Percentiles rank a stretch among this genome's conserved stretches.
Conservation (phyloP, 1,140 invertebrate species). For the Drosophila santomea region DNA sequence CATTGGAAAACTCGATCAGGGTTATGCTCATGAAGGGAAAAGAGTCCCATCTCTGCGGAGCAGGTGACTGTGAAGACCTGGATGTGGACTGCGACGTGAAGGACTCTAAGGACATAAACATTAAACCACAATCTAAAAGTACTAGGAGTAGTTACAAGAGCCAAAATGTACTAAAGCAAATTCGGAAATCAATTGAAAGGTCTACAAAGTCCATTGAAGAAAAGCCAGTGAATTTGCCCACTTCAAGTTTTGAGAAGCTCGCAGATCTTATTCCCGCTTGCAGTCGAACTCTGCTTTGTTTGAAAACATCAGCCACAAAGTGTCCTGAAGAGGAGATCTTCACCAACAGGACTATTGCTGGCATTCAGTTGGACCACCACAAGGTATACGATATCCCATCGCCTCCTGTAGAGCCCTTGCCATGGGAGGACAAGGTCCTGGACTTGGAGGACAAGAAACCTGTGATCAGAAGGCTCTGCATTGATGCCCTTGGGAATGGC, state of each 20-base stretch:
- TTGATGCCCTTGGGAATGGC: conserved; percentile 15
- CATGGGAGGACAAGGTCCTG: conserved; percentile 2
- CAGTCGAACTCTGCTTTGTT: conserved; percentile 1
- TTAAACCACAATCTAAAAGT: neutral
- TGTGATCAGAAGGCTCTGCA: conserved; percentile 28
- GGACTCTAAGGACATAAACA: neutral
- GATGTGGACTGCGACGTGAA: neutral
- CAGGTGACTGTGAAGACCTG: neutral
- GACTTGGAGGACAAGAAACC: conserved; percentile 18
- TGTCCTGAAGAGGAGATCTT: neutral
- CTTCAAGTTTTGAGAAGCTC: neutral
- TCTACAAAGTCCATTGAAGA: neutral
- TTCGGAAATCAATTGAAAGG: neutral
- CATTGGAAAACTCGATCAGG: neutral
- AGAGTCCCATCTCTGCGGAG: neutral
- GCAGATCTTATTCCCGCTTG: conserved; percentile 22
- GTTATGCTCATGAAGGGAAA: conserved; percentile 12
- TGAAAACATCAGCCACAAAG: neutral
- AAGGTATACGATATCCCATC: conserved; percentile 31
- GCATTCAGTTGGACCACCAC: conserved; percentile 38
- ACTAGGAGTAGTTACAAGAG: neutral
- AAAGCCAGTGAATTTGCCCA: no score
- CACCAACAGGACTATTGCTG: neutral
- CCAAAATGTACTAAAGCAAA: no score
- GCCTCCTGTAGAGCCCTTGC: neutral